Base-by-base conservation (phyloP, 2,113 vertebrate genomes). In the Regulus satrapa region DNA sequence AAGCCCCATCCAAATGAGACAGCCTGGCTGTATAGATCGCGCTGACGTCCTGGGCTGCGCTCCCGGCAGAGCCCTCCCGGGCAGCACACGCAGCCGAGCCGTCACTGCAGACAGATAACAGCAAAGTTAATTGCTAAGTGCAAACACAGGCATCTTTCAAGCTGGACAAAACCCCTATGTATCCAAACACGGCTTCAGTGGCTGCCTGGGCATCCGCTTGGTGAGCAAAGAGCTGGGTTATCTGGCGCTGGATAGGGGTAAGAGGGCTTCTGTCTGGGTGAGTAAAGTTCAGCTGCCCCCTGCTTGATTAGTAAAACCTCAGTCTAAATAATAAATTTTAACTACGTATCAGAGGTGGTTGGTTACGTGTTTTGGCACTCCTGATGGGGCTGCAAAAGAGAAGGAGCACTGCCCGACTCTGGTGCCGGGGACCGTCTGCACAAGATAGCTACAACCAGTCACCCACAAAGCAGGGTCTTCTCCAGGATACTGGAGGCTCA, bases 221-320 rank as follows among this genome's bases (percentile, higher is more conserved):
- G 72, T 61, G 77, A 96, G 92, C 87, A 71, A 88, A 92, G 77
- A 91, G 78, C 88, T 54, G 80, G 59, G 63, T 79, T 95, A 94
- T 95, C 94, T 95, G 46, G 56, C 1, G 0, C 18, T 32, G 66
- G 58, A 92, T 85, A 67, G 41, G 76, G 92, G 88, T 92, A 54
- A 95, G 84, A 95, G 93, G 88, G 77, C 76, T 94, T 85, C 83
- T 95, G 94, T 95, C 92, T 96, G 79, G 28, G 14, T 45, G 69
- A 68, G 49, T 46, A 92, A 94, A 97, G 95, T 94, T 96, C 92
- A 82, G 58, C 82, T 85, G 68, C 84, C 85, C 89, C 64, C 40
- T 78, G 32, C 58, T 76, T 90, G 91, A 95, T 90, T 93, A 95
- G 66, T 26, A 52, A 95, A 96, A 78, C 78, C 88, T 92, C 73